phyloP scores from a whole-genome alignment of 2,113 vertebrate genomes.

The Gila orcuttii region DNA sequence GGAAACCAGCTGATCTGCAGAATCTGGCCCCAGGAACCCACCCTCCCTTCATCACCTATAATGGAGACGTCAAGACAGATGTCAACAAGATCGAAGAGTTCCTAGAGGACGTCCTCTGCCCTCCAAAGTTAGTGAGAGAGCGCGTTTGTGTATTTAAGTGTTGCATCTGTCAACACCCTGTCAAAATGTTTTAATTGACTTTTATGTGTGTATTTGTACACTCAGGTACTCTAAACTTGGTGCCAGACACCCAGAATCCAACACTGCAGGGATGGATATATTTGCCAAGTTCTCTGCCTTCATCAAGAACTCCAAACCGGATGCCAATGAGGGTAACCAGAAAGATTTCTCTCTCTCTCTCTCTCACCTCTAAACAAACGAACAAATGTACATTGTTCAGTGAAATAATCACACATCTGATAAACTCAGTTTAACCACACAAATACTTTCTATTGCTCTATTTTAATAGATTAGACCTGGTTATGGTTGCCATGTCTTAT shows the following conservation, averaged over 20 bases:
- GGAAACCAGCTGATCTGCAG: conserved; percentile 97
- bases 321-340: conserved; percentile 91
- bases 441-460: neutral
- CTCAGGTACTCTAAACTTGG: conserved; percentile 81
- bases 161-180: neutral
- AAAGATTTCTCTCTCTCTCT: neutral
- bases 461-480: neutral
- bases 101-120: conserved; percentile 93
- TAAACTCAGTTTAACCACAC: neutral
- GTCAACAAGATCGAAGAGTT: conserved; percentile 99
- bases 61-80: conserved; percentile 95
- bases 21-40: conserved; percentile 97
- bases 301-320: conserved; percentile 97
- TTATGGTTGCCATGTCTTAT: neutral
- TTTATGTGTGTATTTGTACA: neutral
- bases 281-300: conserved; percentile 98
- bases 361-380: neutral
- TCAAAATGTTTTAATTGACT: neutral
- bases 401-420: neutral
- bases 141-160: neutral
- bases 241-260: conserved; percentile 94
- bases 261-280: conserved; percentile 98
- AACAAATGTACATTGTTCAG: neutral
- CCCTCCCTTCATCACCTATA: conserved; percentile 96
- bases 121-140: conserved; percentile 87